These are phyloP conservation scores for Platyrinchus mystaceus DNA, from an alignment of 2,797 vertebrate genomes.

Conservation along the genomic window DNA sequence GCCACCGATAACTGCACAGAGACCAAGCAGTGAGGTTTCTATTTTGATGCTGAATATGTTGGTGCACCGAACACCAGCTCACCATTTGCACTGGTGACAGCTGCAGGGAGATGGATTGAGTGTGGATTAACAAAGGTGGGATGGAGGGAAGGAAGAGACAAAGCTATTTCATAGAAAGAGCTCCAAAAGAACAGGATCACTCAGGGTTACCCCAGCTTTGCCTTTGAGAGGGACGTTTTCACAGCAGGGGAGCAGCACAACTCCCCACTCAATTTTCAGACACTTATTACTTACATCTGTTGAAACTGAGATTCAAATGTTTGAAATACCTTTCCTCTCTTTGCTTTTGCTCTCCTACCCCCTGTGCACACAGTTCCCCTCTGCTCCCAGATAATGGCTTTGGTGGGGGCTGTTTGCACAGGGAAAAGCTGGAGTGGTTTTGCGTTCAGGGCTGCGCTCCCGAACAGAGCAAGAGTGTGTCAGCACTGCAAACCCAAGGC, in stretches of 20 bases:
- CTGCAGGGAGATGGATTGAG: not conserved
- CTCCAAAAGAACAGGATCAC: not conserved
- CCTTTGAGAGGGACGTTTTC: not conserved
- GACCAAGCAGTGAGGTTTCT: not conserved
- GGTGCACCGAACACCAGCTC: not conserved
- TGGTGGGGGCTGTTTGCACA: not conserved
- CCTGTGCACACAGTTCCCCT: not conserved
- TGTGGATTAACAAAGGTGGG: not conserved
- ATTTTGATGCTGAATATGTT: not conserved
- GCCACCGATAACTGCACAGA: not conserved
- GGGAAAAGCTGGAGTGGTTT: not conserved
- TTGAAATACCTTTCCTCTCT: not conserved
- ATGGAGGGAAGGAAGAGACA: not conserved
- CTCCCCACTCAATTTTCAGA: not conserved
- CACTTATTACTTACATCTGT: not conserved
- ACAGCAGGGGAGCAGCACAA: not conserved
- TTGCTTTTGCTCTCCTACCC: not conserved
- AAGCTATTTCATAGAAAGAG: not conserved
- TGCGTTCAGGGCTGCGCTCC: not conserved
- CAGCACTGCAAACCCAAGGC: slow-evolving; percentile 7
- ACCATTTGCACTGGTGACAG: not conserved
- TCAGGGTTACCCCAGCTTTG: not conserved
- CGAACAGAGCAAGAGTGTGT: not conserved
- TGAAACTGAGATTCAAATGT: not conserved
- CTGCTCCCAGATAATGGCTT: not conserved